phyloP scores from a whole-genome alignment of 2,113 vertebrate genomes.

The Amblyornis subalaris region DNA sequence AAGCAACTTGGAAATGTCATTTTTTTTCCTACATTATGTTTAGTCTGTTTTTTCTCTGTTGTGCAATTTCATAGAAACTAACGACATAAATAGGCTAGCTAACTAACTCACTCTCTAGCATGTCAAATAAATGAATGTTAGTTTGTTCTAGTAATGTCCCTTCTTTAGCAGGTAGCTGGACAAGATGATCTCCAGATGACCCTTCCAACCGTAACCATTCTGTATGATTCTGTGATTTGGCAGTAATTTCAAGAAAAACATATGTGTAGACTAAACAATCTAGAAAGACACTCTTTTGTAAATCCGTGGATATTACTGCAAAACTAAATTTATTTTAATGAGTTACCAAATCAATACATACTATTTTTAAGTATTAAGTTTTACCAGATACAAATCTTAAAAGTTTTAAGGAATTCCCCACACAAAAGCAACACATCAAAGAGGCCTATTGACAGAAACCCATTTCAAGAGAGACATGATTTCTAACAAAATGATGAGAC shows the following conservation, averaged over 20 bases:
- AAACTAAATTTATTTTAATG: background rate
- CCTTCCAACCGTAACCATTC: background rate
- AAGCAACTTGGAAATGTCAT: background rate
- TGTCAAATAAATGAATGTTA: background rate
- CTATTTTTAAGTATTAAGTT: background rate
- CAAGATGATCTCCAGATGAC: background rate
- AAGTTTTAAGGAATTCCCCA: background rate
- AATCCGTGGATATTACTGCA: background rate
- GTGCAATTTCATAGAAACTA: background rate
- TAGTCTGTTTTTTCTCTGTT: background rate
- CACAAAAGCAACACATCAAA: background rate
- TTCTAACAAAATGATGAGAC: background rate
- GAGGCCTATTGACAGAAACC: background rate
- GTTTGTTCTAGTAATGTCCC: background rate
- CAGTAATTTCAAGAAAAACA: background rate
- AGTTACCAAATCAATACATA: background rate
- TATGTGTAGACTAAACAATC: background rate
- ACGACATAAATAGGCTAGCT: background rate
- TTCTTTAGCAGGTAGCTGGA: background rate
- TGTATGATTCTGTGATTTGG: background rate
- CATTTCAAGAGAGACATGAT: background rate
- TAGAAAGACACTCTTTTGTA: background rate
- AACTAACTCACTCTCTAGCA: background rate
- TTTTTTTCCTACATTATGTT: background rate
- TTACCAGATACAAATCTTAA: background rate